Evolutionary conservation across 1,140 invertebrate genomes (phyloP), one percentile per base, ranked within the genome.

Genomic region (Pectinophora gossypiella): DNA sequence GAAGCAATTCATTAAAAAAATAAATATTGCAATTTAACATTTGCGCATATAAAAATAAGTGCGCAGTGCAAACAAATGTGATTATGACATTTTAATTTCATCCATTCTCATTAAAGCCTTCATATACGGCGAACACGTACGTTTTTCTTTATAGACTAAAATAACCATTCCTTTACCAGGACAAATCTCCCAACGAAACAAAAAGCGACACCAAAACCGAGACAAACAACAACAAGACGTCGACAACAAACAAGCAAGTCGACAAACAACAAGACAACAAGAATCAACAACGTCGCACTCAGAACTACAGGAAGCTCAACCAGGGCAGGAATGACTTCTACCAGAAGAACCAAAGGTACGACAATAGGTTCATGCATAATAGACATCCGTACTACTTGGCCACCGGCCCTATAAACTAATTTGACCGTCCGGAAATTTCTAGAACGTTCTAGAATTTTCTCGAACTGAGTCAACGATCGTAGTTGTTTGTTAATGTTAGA

Each of bases 331-430:
- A 72, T 48, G 82, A 82, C 19, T 79, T 81, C 63, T 85, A 83
- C 44, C 68, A 67, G 38, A 82, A 76, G 42, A 81, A 82, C 51
- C 74, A 79, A 48, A 81, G 82, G 69, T 85, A 85, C 48, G 80
- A 84, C 36, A 68, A 61, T 16, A 63, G 82, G 47, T 84, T 85
- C 48, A 73, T 79, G 48, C 77, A 75, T 32, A 76, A 75, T 43
- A 55, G 80, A 47, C 77, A 82, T 35, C 82, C 82, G 7, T 85
- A 83, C 46, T 85, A 85, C 40, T 52, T 85, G 21, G 82, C 82
- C 15, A 82, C 82, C 0, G 79, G 82, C 16, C 75, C 82, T 19
- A 85, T 84, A 15, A 83, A 85, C 45, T 84, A 76, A 64, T 19
- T 23, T 23, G 22, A 23, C 10, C 4, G 9, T 32, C 27, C 6